These are phyloP conservation scores for Eulemur rufifrons DNA, from an alignment of 2,113 vertebrate genomes.

Conservation along the genomic window DNA sequence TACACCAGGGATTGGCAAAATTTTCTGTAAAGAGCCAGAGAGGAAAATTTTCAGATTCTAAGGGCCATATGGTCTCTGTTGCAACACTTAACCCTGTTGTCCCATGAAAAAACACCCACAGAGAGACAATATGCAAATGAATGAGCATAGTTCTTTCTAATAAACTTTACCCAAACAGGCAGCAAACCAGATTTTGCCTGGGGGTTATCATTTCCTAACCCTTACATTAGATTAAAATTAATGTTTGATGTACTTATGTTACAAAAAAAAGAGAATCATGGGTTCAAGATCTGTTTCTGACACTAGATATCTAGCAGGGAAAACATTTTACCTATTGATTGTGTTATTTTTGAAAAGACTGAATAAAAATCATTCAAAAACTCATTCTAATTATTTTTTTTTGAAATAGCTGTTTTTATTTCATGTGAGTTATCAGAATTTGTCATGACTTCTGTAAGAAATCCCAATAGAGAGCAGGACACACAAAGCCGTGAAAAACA, in stretches of 20 bases:
- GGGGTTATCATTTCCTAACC: not conserved
- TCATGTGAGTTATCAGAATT: not conserved
- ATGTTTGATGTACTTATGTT: not conserved
- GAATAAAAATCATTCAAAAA: not conserved
- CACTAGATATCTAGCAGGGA: not conserved
- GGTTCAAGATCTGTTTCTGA: not conserved
- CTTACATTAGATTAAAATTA: not conserved
- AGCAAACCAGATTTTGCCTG: not conserved
- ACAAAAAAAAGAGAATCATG: not conserved
- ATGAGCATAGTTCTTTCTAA: not conserved
- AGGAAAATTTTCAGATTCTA: not conserved
- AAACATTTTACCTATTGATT: not conserved
- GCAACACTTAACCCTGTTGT: not conserved
- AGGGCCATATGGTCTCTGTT: not conserved
- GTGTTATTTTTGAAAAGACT: not conserved
- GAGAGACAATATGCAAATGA: not conserved
- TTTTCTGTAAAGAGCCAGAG: not conserved
- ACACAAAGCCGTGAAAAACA: not conserved
- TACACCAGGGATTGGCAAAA: not conserved
- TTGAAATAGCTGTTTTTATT: not conserved
- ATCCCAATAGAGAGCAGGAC: not conserved
- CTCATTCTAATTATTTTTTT: not conserved
- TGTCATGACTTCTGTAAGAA: not conserved
- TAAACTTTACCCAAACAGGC: not conserved
- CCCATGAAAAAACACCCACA: not conserved